Evolutionary conservation across 1,140 invertebrate species (phyloP), one percentile per base, ranked within the genome.

Genomic region (Drosophila tropicalis): DNA sequence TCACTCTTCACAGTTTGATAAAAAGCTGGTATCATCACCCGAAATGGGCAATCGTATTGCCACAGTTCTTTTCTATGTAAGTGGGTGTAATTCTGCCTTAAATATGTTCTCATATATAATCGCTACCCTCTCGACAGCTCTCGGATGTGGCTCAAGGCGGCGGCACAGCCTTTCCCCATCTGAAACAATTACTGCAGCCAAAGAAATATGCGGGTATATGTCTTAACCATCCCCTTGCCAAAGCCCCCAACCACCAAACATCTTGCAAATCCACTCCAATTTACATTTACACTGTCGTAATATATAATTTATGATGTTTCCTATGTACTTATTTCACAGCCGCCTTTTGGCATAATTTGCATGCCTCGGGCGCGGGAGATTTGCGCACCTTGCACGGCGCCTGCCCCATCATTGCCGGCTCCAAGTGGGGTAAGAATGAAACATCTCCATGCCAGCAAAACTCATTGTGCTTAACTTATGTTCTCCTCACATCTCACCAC

Each of bases 301-400:
- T 51, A 51, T 51, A 51, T 51, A 58, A 39, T 58, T 58, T 41
- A 65, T 61, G 10, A 56, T 61, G 34, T 61, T 32, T 15, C 5
- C 0, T 34, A 12, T 66, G 3, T 17, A 10, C 44, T 51, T 7
- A 22, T 10, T 62, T 67, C 94, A 39, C 96, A 51, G 98, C 98
- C 54, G 97, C 96, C 1, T 98, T 99, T 93, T 99, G 98, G 98
- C 96, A 97, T 91, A 99, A 99, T 93, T 93, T 99, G 65, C 95
- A 97, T 91, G 94, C 96, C 17, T 97, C 95, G 89, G 98, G 98
- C 15, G 96, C 97, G 72, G 97, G 98, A 7, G 98, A 99, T 93
- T 94, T 95, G 57, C 94, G 95, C 70, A 99, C 98, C 0, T 93
- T 98, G 62, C 98, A 99, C 93, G 98, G 98, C 17, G 98, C 98